These are phyloP conservation scores for Tetragonisca angustula DNA, from an alignment of 2,888 invertebrate species.

Conservation along the genomic window DNA sequence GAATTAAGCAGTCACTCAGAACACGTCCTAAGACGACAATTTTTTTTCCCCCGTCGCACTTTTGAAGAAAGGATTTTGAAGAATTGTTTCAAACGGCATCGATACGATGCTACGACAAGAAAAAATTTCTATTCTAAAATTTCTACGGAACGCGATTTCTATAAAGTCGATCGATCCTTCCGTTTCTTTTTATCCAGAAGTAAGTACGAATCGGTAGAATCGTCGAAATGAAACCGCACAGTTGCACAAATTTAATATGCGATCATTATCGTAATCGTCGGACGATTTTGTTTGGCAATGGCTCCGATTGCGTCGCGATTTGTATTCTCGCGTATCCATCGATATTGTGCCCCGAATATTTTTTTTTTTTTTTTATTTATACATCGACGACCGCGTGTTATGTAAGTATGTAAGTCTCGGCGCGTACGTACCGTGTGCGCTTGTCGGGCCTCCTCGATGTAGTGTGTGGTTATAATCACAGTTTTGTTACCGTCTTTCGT, in stretches of 20 bases:
- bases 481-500: constrained; percentile 96
- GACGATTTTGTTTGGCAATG: constrained; percentile 9
- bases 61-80: accelerated
- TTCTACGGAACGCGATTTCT: too few relatives aligned
- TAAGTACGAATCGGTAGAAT: neutral
- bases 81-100: too few relatives aligned
- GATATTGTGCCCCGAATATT: constrained; percentile 44
- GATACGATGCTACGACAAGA: too few relatives aligned
- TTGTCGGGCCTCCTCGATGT: constrained; percentile 97
- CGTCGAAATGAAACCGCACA: neutral
- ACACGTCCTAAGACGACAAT: neutral
- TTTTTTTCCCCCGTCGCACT: accelerated
- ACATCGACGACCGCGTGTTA: neutral
- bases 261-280: constrained; percentile 7
- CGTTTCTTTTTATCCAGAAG: neutral
- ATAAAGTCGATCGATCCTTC: accelerated
- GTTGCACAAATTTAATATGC: neutral
- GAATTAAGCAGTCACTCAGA: neutral
- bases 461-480: constrained; percentile 96
- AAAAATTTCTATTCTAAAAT: too few relatives aligned
- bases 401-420: constrained; percentile 67
- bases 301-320: constrained; percentile 1
- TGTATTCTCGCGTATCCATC: constrained; percentile 12
- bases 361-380: constrained; percentile 7
- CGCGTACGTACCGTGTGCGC: constrained; percentile 91